A percentile compares a stretch with the other conserved stretches of the same genome.
These are phyloP conservation scores for Meganola albula DNA, from an alignment of 2,888 invertebrate species.

Conservation along the genomic window DNA sequence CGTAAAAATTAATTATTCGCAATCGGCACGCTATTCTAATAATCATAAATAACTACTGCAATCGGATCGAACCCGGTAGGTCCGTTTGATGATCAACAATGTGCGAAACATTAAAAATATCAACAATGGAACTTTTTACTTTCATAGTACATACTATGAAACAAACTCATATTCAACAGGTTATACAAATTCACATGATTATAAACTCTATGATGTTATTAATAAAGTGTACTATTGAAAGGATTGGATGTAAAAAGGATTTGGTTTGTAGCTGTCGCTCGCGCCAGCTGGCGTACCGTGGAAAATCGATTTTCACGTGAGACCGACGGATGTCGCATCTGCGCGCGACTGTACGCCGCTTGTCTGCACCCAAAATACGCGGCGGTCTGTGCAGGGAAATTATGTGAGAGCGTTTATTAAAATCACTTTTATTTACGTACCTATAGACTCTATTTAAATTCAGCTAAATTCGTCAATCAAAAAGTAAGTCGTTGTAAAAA, in stretches of 20 bases:
- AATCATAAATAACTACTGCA: constrained; percentile 72
- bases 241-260: constrained; percentile 18
- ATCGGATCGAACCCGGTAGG: constrained; percentile 75
- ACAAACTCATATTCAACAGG: constrained; percentile 31
- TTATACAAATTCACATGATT: constrained; percentile 20
- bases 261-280: constrained; percentile 59
- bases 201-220: constrained; percentile 24
- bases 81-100: constrained; percentile 60
- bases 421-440: constrained; percentile 18
- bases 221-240: constrained; percentile 25
- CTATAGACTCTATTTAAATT: too few species aligned
- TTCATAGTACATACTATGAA: constrained; percentile 64
- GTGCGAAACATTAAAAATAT: constrained; percentile 78
- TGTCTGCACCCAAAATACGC: constrained; percentile 61
- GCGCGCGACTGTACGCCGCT: constrained; percentile 58
- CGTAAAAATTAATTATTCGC: constrained; percentile 73
- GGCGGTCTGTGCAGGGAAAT: constrained; percentile 45
- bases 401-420: constrained; percentile 31
- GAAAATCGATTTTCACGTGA: constrained; percentile 77
- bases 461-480: too few species aligned
- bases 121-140: constrained; percentile 76
- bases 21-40: constrained; percentile 71
- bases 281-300: constrained; percentile 75
- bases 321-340: constrained; percentile 75
- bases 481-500: too few species aligned